Evolutionary conservation across 2,888 invertebrate species (phyloP).

Genomic region (Caenorhabditis doughertyi): DNA sequence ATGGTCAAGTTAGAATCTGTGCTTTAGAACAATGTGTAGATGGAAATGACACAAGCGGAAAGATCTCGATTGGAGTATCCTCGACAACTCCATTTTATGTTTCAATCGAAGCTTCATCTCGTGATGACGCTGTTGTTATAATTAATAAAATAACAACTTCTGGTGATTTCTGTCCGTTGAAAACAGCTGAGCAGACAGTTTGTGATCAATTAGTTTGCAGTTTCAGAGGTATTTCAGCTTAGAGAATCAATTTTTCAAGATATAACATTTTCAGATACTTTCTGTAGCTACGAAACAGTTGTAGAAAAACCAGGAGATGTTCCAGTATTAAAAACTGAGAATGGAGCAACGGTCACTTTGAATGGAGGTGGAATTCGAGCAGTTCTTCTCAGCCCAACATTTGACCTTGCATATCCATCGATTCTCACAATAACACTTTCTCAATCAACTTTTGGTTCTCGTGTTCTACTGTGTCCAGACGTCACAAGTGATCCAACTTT

Average conservation of each 20-base stretch:
- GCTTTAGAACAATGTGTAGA: constrained; percentile 72
- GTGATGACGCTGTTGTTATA: constrained; percentile 70
- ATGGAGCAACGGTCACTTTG: constrained; percentile 54
- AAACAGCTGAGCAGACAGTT: constrained; percentile 77
- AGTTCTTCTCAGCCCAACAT: constrained; percentile 61
- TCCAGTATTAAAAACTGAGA: constrained; percentile 37
- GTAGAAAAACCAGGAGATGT: constrained; percentile 65
- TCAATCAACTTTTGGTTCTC: constrained; percentile 71
- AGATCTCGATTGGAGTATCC: constrained; percentile 62
- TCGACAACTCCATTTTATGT: constrained; percentile 73
- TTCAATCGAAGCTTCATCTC: constrained; percentile 67
- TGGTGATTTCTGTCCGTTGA: constrained; percentile 77
- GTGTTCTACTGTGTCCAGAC: constrained; percentile 72
- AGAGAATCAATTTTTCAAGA: not conserved
- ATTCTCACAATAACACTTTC: constrained; percentile 64
- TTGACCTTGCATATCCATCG: constrained; percentile 68
- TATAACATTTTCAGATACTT: constrained; percentile 44
- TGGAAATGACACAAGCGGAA: constrained; percentile 61
- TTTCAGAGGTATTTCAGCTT: constrained; percentile 64
- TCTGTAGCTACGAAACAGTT: constrained; percentile 67
- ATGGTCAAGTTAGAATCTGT: constrained; percentile 70
- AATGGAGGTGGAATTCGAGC: constrained; percentile 56
- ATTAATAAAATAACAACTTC: constrained; percentile 72
- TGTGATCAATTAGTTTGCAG: constrained; percentile 77
- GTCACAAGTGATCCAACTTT: constrained; percentile 65